Percentiles rank a stretch among this genome's conserved stretches.
Evolutionary conservation across 2,797 vertebrate genomes (phyloP).

Genomic region (Urocyon cinereoargenteus): DNA sequence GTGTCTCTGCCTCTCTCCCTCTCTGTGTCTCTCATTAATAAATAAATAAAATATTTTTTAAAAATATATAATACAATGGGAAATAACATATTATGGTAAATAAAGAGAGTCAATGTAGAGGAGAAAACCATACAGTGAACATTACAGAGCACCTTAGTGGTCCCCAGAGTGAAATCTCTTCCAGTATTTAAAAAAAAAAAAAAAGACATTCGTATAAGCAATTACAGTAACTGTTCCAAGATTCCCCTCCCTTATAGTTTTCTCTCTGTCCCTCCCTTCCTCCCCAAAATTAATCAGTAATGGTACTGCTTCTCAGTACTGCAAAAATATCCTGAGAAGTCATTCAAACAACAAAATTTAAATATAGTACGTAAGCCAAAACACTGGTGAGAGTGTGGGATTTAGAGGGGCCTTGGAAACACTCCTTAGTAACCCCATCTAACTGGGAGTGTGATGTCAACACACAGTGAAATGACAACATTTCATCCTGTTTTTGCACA

Average conservation of each 20-base stretch:
- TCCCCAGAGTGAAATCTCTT: constrained; percentile 85
- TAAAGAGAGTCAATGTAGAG: constrained; percentile 80
- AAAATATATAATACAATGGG: constrained; percentile 78
- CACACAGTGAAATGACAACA: constrained; percentile 52
- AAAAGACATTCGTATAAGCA: constrained; percentile 85
- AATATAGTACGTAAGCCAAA: no score
- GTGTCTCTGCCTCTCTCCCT: no score
- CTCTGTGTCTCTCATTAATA: no score
- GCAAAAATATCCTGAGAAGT: constrained; percentile 88
- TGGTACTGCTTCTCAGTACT: constrained; percentile 81
- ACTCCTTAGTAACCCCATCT: no score
- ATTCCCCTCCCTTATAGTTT: constrained; percentile 83
- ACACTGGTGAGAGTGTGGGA: no score
- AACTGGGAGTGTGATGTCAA: no score
- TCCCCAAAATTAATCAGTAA: constrained; percentile 86
- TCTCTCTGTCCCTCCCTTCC: background rate
- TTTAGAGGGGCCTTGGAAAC: no score
- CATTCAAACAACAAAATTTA: constrained; percentile 85
- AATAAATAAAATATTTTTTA: no score
- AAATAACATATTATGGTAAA: constrained; percentile 82
- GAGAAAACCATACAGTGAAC: constrained; percentile 84
- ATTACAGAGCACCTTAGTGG: constrained; percentile 83
- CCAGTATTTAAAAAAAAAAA: constrained; percentile 57
- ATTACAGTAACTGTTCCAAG: constrained; percentile 84
- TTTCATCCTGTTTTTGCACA: constrained; percentile 86